Base-by-base conservation (phyloP, 2,797 vertebrate species). In the Potorous gilbertii region DNA sequence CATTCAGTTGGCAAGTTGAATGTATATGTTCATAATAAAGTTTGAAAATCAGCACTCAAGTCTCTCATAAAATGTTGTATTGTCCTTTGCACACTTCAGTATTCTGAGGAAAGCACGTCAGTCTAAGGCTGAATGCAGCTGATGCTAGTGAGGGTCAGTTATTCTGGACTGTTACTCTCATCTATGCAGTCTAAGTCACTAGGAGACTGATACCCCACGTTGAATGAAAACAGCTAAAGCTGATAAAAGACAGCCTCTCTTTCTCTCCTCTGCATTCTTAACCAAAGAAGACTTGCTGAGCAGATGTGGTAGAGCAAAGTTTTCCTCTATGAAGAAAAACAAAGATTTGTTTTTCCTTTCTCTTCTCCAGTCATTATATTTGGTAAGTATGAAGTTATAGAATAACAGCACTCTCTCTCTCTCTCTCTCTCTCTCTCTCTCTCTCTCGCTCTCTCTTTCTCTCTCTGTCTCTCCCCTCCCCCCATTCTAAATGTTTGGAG, bases 281-380 rank as follows among this genome's bases (percentile, higher is more conserved):
- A 91, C 81, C 93, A 92, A 95, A 96, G 62, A 94, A 95, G 62
- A 96, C 81, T 90, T 11, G 55, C 54, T 96, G 96, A 97, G 96
- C 59, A 95, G 66, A 95, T 91, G 93, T 4, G 0, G 0, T 0
- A 93, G 54, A 59, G 96, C 52, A 92, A 96, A 96, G 91, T 81
- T 97, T 96, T 56, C 10, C 92, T 95, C n/a, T 90, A 34, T 55
- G 93, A 94, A 96, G 96, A 96, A 54, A 96, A 96, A 90, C 4
- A 92, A 29, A n/a, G 28, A 66, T 5, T n/a, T 18, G 54, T 90
- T 91, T 29, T 50, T 66, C 62, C 95, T 92, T 56, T 40, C 57
- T 95, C 92, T 90, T 27, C n/a, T 59, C 40, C 9, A 46, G 9
- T 81, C 21, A 46, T 46, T 81, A 81, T 81, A 40, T 81, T 27